phyloP scores from a whole-genome alignment of 2,113 vertebrate species.

The Ophthalmolycus amberensis region DNA sequence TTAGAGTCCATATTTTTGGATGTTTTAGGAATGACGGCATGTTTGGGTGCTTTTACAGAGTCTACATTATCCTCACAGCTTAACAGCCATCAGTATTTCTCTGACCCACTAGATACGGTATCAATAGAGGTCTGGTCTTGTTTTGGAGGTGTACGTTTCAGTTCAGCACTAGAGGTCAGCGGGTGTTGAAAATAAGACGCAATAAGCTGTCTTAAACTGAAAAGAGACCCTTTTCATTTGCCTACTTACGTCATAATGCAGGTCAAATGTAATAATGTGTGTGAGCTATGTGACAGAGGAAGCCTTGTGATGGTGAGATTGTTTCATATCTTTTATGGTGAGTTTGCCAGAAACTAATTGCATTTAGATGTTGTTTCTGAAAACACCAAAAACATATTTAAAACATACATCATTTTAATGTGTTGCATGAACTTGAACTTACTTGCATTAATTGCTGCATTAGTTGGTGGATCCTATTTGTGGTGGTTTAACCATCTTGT shows the following conservation, averaged over 20 bases:
- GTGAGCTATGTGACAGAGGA: not conserved
- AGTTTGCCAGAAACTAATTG: not conserved
- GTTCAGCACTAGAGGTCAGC: not conserved
- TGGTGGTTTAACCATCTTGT: too few relatives aligned
- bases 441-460: too few relatives aligned
- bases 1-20: not conserved
- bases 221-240: constrained; percentile 8
- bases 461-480: too few relatives aligned
- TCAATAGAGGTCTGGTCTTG: constrained; percentile 5
- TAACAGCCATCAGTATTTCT: not conserved
- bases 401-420: not conserved
- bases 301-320: not conserved
- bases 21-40: not conserved
- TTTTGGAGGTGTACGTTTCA: constrained; percentile 31
- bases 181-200: constrained; percentile 8
- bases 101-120: not conserved
- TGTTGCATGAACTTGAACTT: not conserved
- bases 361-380: not conserved
- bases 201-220: not conserved
- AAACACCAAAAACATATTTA: not conserved
- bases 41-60: not conserved
- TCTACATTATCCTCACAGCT: not conserved
- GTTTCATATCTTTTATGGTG: not conserved
- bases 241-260: not conserved
- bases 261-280: constrained; percentile 4